Evolutionary conservation across 2,797 vertebrate species (phyloP).

Genomic region (Knipowitschia caucasica): DNA sequence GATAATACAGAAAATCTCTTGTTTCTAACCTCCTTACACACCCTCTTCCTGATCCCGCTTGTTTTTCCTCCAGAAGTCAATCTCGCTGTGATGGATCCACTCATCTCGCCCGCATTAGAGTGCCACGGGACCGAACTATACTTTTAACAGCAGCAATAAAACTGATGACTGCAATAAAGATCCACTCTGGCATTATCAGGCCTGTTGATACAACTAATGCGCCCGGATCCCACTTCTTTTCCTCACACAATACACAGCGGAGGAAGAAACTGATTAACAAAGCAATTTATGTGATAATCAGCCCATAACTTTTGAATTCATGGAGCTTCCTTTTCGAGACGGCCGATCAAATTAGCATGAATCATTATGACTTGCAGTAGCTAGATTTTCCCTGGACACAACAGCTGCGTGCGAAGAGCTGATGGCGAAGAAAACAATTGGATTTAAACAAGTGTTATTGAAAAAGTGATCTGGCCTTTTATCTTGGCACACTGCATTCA

Average conservation of each 20-base stretch:
- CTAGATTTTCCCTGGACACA: slow-evolving; percentile 39
- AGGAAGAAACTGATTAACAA: slow-evolving; percentile 27
- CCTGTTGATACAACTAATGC: slow-evolving; percentile 59
- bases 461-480: slow-evolving; percentile 33
- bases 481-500: slow-evolving; percentile 52
- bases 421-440: slow-evolving; percentile 36
- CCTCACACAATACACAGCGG: slow-evolving; percentile 8
- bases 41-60: slow-evolving; percentile 38
- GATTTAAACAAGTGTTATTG: slow-evolving; percentile 34
- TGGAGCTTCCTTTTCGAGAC: slow-evolving; percentile 29
- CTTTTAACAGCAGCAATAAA: slow-evolving; percentile 72
- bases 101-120: slow-evolving; percentile 79
- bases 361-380: slow-evolving; percentile 27
- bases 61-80: slow-evolving; percentile 64
- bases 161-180: slow-evolving; percentile 72
- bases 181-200: slow-evolving; percentile 55
- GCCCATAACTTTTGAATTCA: slow-evolving; percentile 40
- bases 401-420: slow-evolving; percentile 42
- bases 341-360: slow-evolving; percentile 36
- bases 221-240: slow-evolving; percentile 26
- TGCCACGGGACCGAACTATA: slow-evolving; percentile 56
- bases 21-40: too few species aligned
- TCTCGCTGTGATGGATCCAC: slow-evolving; percentile 76
- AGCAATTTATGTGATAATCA: slow-evolving; percentile 48
- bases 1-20: too few species aligned